Conservation (phyloP, 2,797 vertebrate genomes). For the Mionectes olivaceus region DNA sequence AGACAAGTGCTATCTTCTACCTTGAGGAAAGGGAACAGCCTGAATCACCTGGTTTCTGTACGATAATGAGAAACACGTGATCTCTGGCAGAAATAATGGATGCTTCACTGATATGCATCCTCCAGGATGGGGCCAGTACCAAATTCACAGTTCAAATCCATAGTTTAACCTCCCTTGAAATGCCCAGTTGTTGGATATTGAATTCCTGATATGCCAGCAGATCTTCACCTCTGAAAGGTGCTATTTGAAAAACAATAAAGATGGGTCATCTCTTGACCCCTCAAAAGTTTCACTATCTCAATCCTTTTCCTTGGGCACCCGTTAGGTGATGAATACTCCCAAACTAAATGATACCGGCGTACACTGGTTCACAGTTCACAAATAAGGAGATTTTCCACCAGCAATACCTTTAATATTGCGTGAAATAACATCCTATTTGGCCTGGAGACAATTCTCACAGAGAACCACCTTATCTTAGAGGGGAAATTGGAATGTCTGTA, state of each 20-base stretch:
- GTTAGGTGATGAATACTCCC: not conserved
- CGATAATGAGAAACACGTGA: not conserved
- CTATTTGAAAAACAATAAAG: not conserved
- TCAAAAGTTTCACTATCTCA: not conserved
- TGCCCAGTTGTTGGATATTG: fast-evolving
- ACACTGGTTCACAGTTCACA: not conserved
- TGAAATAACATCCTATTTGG: not conserved
- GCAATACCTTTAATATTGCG: not conserved
- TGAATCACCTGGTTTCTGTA: not conserved
- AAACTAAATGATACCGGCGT: not conserved
- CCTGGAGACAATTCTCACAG: not conserved
- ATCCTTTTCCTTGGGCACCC: not conserved
- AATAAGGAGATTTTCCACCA: not conserved
- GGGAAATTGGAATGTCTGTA: not conserved
- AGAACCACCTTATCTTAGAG: not conserved
- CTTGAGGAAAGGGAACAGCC: not conserved
- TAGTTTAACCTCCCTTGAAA: not conserved
- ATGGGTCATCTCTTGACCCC: not conserved
- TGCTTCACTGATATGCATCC: not conserved
- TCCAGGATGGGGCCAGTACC: not conserved
- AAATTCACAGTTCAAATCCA: not conserved
- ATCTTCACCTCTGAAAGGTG: not conserved
- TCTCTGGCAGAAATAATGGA: not conserved
- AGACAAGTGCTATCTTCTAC: not conserved
- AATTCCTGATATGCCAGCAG: not conserved